Base-by-base conservation (phyloP, 2,797 vertebrate species). In the Xerus rutilus region DNA sequence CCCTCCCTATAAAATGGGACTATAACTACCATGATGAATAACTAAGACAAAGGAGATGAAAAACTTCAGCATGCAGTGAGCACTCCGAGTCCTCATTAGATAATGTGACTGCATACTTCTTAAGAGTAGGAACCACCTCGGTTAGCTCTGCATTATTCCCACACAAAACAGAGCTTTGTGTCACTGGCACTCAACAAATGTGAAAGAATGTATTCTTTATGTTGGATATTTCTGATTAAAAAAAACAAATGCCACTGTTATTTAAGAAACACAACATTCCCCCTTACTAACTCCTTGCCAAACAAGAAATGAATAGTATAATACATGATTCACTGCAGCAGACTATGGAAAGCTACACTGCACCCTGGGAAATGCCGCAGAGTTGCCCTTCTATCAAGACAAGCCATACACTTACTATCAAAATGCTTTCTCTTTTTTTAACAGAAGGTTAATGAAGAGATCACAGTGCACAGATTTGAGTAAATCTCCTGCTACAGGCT, bases 171-270 rank as follows among this genome's bases (percentile, higher is more conserved):
- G 47, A 43, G 72, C 10, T 62, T 84, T 91, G 45, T 67, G 69
- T 72, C 79, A 52, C 0, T 89, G 76, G 43, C 73, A 59, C 52
- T 88, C 54, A 93, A 86, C 70, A 85, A 94, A 78, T 90, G 62
- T 82, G 23, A 92, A 95, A 95, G 73, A 74, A 78, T 65, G 23
- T 57, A 83, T 72, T 97, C 49, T 82, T 94, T 74, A 85, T 49
- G 69, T 32, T 87, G 30, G 30, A 93, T 70, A 93, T 79, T 64
- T 32, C 85, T 94, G 79, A 74, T 76, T 87, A 30, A 70, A 86
- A 47, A 87, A 89, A 67, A 78, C 35, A 95, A 97, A 91, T 85
- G 62, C 32, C 85, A 95, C 81, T 94, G 28, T 95, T 92, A 78
- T 86, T 49, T 89, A 82, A 82, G 47, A 89, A 93, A 93, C 49